A percentile compares a stretch with the other conserved stretches of the same genome.
These are phyloP conservation scores for Acanthisitta chloris DNA, from an alignment of 2,113 vertebrate species.

Conservation along the genomic window DNA sequence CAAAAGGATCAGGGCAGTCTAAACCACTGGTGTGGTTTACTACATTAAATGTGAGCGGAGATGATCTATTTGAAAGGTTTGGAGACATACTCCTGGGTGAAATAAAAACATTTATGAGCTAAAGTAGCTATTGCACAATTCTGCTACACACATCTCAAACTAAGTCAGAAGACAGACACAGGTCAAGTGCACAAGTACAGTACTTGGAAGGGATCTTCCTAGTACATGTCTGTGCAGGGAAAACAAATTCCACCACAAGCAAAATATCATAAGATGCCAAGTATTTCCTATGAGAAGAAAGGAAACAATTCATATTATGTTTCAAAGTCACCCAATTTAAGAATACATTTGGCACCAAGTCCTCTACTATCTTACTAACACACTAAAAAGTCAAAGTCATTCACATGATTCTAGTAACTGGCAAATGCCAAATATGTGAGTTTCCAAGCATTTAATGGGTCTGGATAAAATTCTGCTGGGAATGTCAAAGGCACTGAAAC, in stretches of 20 bases:
- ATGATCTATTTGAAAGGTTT: conserved; percentile 86
- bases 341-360: background rate
- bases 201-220: background rate
- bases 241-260: background rate
- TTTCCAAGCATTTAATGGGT: background rate
- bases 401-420: background rate
- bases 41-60: conserved; percentile 78
- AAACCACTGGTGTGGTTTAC: conserved; percentile 66
- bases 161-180: background rate
- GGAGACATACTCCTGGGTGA: conserved; percentile 84
- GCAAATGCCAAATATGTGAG: background rate
- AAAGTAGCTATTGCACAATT: background rate
- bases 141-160: rapidly evolving
- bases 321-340: background rate
- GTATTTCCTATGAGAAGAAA: background rate
- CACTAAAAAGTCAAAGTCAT: background rate
- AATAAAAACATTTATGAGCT: background rate
- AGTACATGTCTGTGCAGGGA: background rate
- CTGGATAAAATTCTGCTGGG: too few species aligned
- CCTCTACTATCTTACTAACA: background rate
- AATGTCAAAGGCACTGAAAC: background rate
- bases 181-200: background rate
- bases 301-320: background rate
- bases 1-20: conserved; percentile 81
- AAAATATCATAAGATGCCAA: background rate